Percentiles rank a stretch among this genome's conserved stretches.
These are phyloP conservation scores for Chionis minor DNA, from an alignment of 2,113 vertebrate genomes.

Conservation along the genomic window DNA sequence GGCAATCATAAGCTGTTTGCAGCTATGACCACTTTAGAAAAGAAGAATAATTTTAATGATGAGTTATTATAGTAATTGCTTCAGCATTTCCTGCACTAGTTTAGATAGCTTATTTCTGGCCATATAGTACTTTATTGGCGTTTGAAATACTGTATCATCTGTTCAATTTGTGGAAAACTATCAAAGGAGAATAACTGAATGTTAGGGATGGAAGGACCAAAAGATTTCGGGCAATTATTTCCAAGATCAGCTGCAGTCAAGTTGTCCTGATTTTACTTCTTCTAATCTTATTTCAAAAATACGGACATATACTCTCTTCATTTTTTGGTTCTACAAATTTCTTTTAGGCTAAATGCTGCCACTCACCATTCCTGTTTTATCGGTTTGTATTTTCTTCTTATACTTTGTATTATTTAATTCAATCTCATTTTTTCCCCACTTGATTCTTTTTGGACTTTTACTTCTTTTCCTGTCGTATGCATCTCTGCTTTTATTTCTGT, in stretches of 20 bases:
- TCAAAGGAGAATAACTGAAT: constrained; percentile 5
- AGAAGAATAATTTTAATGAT: constrained; percentile 43
- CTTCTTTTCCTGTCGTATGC: background rate
- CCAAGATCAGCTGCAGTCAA: background rate
- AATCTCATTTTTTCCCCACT: background rate
- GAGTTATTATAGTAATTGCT: constrained; percentile 46
- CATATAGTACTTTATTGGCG: background rate
- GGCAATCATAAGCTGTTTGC: constrained; percentile 37
- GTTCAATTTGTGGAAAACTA: constrained; percentile 23
- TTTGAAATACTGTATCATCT: constrained; percentile 19
- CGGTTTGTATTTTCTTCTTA: background rate
- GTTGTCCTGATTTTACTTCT: constrained; percentile 14
- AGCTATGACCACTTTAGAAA: constrained; percentile 40
- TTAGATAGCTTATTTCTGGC: constrained; percentile 44
- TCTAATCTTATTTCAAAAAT: constrained; percentile 5
- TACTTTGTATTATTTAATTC: background rate
- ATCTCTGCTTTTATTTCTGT: background rate
- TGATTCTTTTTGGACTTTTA: background rate
- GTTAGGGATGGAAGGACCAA: background rate
- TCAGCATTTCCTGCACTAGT: constrained; percentile 19
- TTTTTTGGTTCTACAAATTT: background rate
- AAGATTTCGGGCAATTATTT: constrained; percentile 32
- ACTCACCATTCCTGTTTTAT: background rate
- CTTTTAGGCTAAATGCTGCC: background rate
- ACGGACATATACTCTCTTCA: background rate